phyloP scores from a whole-genome alignment of 2,797 vertebrate genomes.

The Vultur gryphus region DNA sequence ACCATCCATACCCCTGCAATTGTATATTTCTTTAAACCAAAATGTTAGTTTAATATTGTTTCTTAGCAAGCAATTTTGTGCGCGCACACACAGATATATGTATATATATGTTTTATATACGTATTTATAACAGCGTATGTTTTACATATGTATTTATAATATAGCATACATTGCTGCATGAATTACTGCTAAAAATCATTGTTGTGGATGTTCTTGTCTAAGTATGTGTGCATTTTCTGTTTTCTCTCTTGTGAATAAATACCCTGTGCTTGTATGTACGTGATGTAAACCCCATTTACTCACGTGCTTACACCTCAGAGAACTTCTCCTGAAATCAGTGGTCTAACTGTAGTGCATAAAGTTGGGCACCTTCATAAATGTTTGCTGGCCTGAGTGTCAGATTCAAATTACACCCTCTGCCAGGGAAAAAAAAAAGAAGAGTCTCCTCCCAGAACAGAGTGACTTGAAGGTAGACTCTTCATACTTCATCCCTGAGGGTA shows the following conservation, averaged over 20 bases:
- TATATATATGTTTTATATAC: not conserved
- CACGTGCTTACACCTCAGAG: not conserved
- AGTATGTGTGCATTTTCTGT: not conserved
- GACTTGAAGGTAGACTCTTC: not conserved
- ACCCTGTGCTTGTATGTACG: not conserved
- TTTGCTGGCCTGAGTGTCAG: not conserved
- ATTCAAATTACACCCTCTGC: not conserved
- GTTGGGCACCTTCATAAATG: not conserved
- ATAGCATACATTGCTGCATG: not conserved
- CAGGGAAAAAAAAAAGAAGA: rapidly evolving
- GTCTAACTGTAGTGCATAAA: not conserved
- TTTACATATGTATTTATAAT: not conserved
- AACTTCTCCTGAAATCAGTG: not conserved
- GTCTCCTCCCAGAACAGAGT: not conserved
- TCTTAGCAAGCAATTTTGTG: not conserved
- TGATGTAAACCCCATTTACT: not conserved
- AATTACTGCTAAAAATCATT: not conserved
- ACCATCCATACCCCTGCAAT: not conserved
- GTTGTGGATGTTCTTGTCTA: not conserved
- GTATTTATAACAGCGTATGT: not conserved
- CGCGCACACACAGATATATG: not conserved
- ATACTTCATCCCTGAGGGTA: not conserved
- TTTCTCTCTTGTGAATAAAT: not conserved
- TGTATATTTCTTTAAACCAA: not conserved
- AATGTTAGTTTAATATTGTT: not conserved